Conservation (phyloP, 2,888 invertebrate genomes). For the Candidula unifasciata region DNA sequence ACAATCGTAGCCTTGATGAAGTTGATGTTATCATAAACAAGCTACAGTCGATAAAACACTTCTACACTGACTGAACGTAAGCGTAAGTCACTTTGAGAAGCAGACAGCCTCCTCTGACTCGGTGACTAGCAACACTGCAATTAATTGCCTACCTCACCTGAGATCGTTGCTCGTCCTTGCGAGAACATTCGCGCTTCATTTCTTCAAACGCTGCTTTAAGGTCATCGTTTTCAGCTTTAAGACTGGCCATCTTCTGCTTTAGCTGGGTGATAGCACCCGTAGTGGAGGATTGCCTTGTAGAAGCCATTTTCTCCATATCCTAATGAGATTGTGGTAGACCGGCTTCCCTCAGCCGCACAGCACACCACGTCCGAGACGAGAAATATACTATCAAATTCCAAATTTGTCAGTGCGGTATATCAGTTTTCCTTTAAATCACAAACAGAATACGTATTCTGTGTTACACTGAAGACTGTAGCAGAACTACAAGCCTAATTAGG, state of each 20-base stretch:
- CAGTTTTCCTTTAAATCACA: no score
- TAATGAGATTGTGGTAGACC: conserved; percentile 35
- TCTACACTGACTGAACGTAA: no score
- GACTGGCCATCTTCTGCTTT: conserved; percentile 99
- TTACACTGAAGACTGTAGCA: no score
- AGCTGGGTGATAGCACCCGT: conserved; percentile 92
- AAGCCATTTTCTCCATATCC: conserved; percentile 42
- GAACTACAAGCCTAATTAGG: not conserved
- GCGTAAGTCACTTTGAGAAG: no score
- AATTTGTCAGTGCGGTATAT: not conserved
- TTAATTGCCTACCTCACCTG: conserved; percentile 38
- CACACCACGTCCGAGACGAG: conserved; percentile 35
- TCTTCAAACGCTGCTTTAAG: conserved; percentile 98
- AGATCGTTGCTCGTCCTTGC: conserved; percentile 27
- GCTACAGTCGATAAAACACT: no score
- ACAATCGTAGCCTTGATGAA: no score
- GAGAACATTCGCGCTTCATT: conserved; percentile 94
- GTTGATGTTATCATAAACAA: no score
- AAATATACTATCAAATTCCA: conserved; percentile 17
- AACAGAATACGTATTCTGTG: no score
- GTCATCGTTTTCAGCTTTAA: conserved; percentile 99
- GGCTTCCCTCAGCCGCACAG: conserved; percentile 45
- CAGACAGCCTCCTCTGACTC: no score
- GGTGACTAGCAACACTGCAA: no score
- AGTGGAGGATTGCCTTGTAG: conserved; percentile 38